phyloP scores from a whole-genome alignment of 2,797 vertebrate species.

The Oreochromis grahami region DNA sequence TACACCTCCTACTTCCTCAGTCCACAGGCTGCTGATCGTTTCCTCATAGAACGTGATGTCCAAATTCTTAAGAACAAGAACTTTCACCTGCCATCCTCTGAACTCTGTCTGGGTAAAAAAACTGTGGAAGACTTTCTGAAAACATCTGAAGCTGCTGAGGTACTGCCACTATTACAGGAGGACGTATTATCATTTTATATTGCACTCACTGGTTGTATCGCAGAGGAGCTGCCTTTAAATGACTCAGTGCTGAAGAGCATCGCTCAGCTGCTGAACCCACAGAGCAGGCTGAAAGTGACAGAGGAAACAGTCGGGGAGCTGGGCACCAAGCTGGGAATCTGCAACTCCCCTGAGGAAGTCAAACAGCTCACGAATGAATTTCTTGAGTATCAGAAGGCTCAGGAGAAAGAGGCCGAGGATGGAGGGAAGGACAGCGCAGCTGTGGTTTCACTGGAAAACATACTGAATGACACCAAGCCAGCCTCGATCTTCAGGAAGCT shows the following conservation, averaged over 20 bases:
- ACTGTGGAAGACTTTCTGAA: conserved; percentile 60
- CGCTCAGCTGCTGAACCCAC: conserved; percentile 67
- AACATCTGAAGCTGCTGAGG: conserved; percentile 20
- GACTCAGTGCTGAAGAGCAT: conserved; percentile 51
- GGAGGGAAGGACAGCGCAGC: background rate
- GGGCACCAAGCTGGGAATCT: conserved; percentile 62
- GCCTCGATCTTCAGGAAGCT: conserved; percentile 70
- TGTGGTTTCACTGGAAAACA: conserved; percentile 40
- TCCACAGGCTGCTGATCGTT: conserved; percentile 53
- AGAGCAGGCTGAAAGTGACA: conserved; percentile 45
- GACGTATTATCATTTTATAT: conserved; percentile 65
- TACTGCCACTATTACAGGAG: conserved; percentile 22
- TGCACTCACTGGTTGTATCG: conserved; percentile 54
- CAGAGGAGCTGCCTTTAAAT: conserved; percentile 61
- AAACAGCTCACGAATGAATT: conserved; percentile 65
- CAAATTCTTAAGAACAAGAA: conserved; percentile 55
- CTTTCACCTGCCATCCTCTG: conserved; percentile 40
- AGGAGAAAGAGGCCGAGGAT: conserved; percentile 7
- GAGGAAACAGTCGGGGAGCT: conserved; percentile 54
- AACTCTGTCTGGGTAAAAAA: conserved; percentile 55
- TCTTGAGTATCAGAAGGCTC: conserved; percentile 56
- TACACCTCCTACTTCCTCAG: conserved; percentile 70
- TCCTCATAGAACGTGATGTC: conserved; percentile 57
- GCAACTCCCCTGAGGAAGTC: conserved; percentile 39
- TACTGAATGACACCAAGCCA: conserved; percentile 46